Percentiles rank a stretch among this genome's conserved stretches.
Conservation (phyloP, 1,140 invertebrate genomes). For the Aethina tumida region DNA sequence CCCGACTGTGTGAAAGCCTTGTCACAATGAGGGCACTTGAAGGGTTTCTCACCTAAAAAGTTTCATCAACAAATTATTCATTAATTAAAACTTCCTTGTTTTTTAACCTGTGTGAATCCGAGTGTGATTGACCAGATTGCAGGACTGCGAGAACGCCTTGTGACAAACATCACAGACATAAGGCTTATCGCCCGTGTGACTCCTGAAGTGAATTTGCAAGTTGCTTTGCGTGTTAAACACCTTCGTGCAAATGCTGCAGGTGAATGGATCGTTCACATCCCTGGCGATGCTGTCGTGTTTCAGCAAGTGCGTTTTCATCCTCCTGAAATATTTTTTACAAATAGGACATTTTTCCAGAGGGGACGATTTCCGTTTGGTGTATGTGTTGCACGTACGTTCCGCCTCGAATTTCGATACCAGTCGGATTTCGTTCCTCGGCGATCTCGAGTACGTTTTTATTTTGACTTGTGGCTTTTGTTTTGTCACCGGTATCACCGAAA, state of each 20-base stretch:
- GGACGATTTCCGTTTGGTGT: slow-evolving; percentile 28
- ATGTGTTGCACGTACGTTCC: slow-evolving; percentile 19
- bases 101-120: slow-evolving; percentile 42
- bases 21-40: slow-evolving; percentile 28
- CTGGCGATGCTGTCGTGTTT: slow-evolving; percentile 27
- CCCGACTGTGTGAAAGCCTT: slow-evolving; percentile 37
- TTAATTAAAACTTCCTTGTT: neutral
- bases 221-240: slow-evolving; percentile 30
- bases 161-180: slow-evolving; percentile 41
- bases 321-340: slow-evolving; percentile 32
- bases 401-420: slow-evolving; percentile 26
- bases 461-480: slow-evolving; percentile 19
- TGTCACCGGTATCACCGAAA: slow-evolving; percentile 25
- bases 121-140: slow-evolving; percentile 46
- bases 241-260: slow-evolving; percentile 30
- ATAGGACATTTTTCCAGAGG: slow-evolving; percentile 33
- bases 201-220: slow-evolving; percentile 32
- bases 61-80: neutral
- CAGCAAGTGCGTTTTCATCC: slow-evolving; percentile 30
- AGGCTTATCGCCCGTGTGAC: slow-evolving; percentile 46
- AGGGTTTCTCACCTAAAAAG: slow-evolving; percentile 17
- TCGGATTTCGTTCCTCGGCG: slow-evolving; percentile 18
- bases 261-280: slow-evolving; percentile 20
- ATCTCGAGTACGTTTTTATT: slow-evolving; percentile 19
- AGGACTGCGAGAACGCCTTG: slow-evolving; percentile 44